Evolutionary conservation across 1,140 invertebrate genomes (phyloP), one percentile per base, ranked within the genome.

Genomic region (Idris sp.): DNA sequence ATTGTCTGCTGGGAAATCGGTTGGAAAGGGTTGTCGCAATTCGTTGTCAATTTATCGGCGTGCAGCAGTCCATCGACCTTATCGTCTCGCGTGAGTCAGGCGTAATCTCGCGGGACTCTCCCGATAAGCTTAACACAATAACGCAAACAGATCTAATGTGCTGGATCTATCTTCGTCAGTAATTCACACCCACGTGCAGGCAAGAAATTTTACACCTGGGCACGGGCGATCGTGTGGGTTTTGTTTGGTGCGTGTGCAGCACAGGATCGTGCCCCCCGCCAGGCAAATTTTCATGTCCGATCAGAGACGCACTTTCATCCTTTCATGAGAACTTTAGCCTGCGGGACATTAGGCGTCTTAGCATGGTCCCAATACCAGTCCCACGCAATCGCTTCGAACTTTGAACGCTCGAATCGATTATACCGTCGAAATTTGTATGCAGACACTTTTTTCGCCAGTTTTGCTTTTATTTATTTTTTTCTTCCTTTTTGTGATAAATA

Each of bases 121-220:
- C 26, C 56, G 71, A 74, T 67, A 69, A 75, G 44, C 44, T 30
- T 22, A 28, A 41, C 7, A 51, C 41, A 58, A 74, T 62, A 59
- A 53, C 16, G 58, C 64, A 35, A 64, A 71, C 51, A 67, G 44
- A 72, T 72, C 61, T 64, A 58, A 61, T 48, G 44, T 68, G 65
- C 64, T 59, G 77, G 74, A 84, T 81, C 79, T 79, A 81, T 78
- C 74, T 74, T 76, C 74, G 80, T 77, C 76, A 73, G 81, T 81
- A 83, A 83, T 84, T 83, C 77, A 81, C 84, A 76, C 83, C 82
- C 68, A 84, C 51, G n/a, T n/a, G n/a, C n/a, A n/a, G 62, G 59
- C 49, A 68, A 56, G 36, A 59, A 51, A 81, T 82, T 82, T 81
- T 82, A 76, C 80, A 77, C 79, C 77, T 79, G 68, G 75, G 44